Evolutionary conservation across 2,797 vertebrate species (phyloP), one percentile per base, ranked within the genome.

Genomic region (Sebastolobus alascanus): DNA sequence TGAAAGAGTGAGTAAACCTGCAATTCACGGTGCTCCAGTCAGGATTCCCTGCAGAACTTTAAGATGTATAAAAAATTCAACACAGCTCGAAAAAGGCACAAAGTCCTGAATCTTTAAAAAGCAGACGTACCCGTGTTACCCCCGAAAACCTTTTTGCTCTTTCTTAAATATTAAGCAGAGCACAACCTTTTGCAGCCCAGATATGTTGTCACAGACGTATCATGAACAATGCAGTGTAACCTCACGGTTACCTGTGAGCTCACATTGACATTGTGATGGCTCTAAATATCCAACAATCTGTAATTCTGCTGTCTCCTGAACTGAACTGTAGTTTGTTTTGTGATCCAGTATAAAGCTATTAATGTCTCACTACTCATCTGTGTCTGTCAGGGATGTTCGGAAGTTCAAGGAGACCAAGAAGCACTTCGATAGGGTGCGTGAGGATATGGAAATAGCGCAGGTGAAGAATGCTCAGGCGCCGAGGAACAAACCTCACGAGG

Each of bases 381-480:
- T 73, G 68, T 75, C 29, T 33, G 63, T 55, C 94, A 99, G 98
- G 68, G 98, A 99, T 0, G 98, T 99, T 10, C 91, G 98, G 12
- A 98, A 98, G 84, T 99, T 99, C 94, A 99, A 99, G 92, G 98
- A 99, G 85, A 99, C 97, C 6, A 99, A 99, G 95, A 99, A 99
- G 93, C 97, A 99, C 87, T 99, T 99, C 2, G 98, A 99, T 82
- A 95, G 95, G 56, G 97, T 99, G 67, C 93, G 97, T 0, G 98
- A 99, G 84, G 98, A 99, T 67, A 90, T 99, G 97, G 98, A 99
- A 77, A 96, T 99, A 4, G 97, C 98, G 0, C 96, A 99, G 93
- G 98, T 98, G 94, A 97, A 98, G 94, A 99, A 99, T 0, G 98
- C 98, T 2, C 98, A 99, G 93, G 98, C 98, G 0, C 97, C 98